Percentiles rank a stretch among this genome's conserved stretches.
Conservation (phyloP, 2,888 invertebrate genomes). For the Polyommatus icarus region DNA sequence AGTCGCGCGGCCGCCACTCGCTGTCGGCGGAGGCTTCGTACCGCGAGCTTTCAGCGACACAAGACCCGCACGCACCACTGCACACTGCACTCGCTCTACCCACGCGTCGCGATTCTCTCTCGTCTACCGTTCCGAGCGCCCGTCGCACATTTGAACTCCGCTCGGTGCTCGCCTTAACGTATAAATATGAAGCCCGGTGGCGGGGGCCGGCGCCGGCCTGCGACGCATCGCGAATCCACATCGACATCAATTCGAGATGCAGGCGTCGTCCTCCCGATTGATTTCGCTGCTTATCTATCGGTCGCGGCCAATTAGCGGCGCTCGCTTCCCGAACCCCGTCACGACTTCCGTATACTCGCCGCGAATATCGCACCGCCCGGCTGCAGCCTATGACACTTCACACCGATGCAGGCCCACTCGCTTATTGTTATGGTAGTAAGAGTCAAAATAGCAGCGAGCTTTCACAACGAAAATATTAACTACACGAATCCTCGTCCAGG, state of each 20-base stretch:
- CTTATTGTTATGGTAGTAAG: background rate
- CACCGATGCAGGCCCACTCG: background rate
- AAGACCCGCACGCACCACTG: conserved; percentile 77
- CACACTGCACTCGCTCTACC: conserved; percentile 79
- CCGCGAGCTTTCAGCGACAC: conserved; percentile 78
- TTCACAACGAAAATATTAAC: background rate
- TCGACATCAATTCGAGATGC: conserved; percentile 77
- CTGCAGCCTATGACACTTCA: background rate
- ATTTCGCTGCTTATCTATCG: conserved; percentile 75
- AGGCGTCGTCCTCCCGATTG: conserved; percentile 75
- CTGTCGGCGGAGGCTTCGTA: conserved; percentile 68
- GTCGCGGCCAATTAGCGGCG: conserved; percentile 74
- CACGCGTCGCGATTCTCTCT: conserved; percentile 74
- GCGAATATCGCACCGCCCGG: conserved; percentile 49
- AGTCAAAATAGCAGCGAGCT: background rate
- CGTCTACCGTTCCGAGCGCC: conserved; percentile 78
- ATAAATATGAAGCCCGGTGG: conserved; percentile 79
- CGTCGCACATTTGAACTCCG: conserved; percentile 79
- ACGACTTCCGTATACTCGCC: conserved; percentile 60
- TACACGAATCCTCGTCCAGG: conserved; percentile 5
- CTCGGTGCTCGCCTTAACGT: conserved; percentile 74
- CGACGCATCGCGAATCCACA: conserved; percentile 76
- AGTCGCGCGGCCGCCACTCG: conserved; percentile 53
- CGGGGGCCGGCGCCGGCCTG: conserved; percentile 72
- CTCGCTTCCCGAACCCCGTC: conserved; percentile 58